Conservation (phyloP, 2,113 vertebrate species). For the Eulacestoma nigropectus region DNA sequence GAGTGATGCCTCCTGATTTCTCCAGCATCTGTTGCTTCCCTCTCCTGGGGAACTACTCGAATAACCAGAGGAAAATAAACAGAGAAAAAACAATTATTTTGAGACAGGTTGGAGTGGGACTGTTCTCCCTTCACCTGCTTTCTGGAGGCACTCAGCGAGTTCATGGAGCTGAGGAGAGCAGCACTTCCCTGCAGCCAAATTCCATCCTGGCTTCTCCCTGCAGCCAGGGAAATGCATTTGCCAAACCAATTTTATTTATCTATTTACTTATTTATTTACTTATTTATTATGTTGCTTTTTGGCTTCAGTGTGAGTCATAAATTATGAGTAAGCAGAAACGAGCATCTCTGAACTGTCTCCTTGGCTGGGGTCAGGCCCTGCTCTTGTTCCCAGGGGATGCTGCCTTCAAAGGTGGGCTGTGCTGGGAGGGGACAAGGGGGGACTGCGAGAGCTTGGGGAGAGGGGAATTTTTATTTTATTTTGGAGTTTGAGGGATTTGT, state of each 20-base stretch:
- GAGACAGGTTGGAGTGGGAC: background rate
- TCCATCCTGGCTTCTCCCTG: background rate
- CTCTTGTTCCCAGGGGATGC: background rate
- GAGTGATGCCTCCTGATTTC: background rate
- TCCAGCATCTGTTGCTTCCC: background rate
- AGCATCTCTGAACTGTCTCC: background rate
- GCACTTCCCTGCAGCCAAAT: background rate
- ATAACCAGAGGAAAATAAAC: background rate
- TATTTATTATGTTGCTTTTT: background rate
- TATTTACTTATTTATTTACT: background rate
- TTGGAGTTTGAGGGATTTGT: background rate
- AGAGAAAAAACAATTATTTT: background rate
- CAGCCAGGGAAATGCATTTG: accelerated
- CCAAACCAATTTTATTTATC: background rate
- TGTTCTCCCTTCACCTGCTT: background rate
- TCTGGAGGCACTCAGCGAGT: background rate
- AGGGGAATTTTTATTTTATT: background rate
- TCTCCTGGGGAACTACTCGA: background rate
- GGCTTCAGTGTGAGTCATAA: background rate
- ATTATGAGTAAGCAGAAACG: accelerated
- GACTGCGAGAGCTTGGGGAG: background rate
- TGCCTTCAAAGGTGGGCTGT: background rate
- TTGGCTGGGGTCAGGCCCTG: background rate
- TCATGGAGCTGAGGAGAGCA: background rate
- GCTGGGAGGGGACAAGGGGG: background rate